These are phyloP conservation scores for Dioctria rufipes DNA, from an alignment of 2,888 invertebrate genomes.

Conservation along the genomic window DNA sequence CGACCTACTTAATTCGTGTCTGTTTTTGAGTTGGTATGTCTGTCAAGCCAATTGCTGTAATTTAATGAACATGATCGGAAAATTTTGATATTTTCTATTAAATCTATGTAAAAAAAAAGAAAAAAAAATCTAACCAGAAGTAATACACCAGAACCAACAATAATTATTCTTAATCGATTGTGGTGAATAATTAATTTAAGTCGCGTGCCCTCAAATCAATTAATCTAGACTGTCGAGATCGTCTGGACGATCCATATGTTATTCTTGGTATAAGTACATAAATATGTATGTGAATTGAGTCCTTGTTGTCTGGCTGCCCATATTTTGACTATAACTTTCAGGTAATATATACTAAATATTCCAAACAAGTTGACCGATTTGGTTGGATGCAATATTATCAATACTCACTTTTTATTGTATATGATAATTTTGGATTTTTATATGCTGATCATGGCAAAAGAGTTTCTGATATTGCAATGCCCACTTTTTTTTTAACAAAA, in stretches of 20 bases:
- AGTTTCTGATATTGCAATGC: background rate
- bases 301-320: background rate
- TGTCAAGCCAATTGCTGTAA: constrained; percentile 10
- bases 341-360: constrained; percentile 18
- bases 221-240: constrained; percentile 31
- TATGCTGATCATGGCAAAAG: constrained; percentile 9
- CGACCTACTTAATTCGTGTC: background rate
- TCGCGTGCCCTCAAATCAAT: constrained; percentile 44
- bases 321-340: background rate
- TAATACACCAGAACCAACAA: background rate
- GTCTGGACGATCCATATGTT: constrained; percentile 40
- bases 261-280: background rate
- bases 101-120: background rate
- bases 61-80: constrained; percentile 40
- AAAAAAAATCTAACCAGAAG: background rate
- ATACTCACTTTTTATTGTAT: background rate
- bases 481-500: background rate
- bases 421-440: constrained; percentile 2
- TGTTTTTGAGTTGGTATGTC: constrained; percentile 3
- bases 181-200: constrained; percentile 39
- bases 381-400: constrained; percentile 6
- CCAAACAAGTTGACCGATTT: constrained; percentile 12
- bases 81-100: constrained; percentile 17
- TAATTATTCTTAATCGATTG: constrained; percentile 4
- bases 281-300: background rate